phyloP scores from a whole-genome alignment of 1,140 invertebrate species.

The Diorhabda sublineata region DNA sequence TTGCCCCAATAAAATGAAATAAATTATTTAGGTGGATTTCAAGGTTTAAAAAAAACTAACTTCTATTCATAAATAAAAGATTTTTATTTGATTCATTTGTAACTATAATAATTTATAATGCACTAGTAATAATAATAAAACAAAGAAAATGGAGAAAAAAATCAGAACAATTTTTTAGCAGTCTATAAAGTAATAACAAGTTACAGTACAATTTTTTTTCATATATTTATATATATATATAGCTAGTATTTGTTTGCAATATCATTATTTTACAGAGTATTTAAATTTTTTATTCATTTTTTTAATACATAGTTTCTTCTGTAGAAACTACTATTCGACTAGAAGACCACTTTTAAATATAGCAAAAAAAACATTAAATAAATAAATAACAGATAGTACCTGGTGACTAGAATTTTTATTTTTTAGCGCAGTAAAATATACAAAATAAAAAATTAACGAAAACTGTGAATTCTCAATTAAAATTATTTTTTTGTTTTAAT shows the following conservation, averaged over 20 bases:
- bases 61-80: slow-evolving; percentile 9
- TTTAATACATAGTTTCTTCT: slow-evolving; percentile 24
- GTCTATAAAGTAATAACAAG: slow-evolving; percentile 31
- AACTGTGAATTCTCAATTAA: no score
- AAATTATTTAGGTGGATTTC: not conserved
- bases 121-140: slow-evolving; percentile 36
- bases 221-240: slow-evolving; percentile 5
- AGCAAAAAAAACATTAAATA: slow-evolving; percentile 35
- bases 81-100: slow-evolving; percentile 32
- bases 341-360: slow-evolving; percentile 34
- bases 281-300: slow-evolving; percentile 21
- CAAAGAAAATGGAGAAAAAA: slow-evolving; percentile 32
- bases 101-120: slow-evolving; percentile 43
- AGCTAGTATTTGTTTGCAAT: slow-evolving; percentile 25
- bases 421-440: slow-evolving; percentile 16
- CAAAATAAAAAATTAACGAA: slow-evolving; percentile 4
- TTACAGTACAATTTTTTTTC: slow-evolving; percentile 31
- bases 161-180: slow-evolving; percentile 38
- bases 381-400: slow-evolving; percentile 36
- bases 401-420: slow-evolving; percentile 34
- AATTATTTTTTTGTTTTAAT: no score
- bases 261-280: slow-evolving; percentile 31
- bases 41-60: not conserved
- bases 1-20: not conserved
- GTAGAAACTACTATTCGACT: slow-evolving; percentile 27